Evolutionary conservation across 2,888 invertebrate species (phyloP), one percentile per base, ranked within the genome.

Genomic region (Leucania comma): DNA sequence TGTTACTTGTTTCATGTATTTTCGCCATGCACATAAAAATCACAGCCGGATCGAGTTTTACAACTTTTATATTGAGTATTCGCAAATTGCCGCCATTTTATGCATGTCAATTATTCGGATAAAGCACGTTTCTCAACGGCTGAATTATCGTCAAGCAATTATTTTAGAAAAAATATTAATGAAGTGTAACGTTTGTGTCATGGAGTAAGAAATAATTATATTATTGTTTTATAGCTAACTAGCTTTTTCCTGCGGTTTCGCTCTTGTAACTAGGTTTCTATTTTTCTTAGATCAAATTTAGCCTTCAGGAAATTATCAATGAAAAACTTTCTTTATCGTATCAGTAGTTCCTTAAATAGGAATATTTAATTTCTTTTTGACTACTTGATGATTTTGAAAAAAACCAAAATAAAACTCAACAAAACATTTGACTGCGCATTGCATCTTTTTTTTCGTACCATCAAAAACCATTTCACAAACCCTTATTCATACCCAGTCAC

Each of bases 401-500:
- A 72, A 70, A 68, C n/a, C n/a, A n/a, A n/a, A n/a, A n/a, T n/a
- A 66, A 54, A 71, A 10, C 61, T 61, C 42, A 53, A 51, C 67
- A 56, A 62, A 29, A 58, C 12, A 5, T n/a, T n/a, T 38, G 24
- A 12, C 17, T 5, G 24, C 17, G 54, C 61, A 42, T 17, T 42
- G 42, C 61, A 51, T 72, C 62, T 42, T 17, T 54, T 48, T 59
- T 62, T n/a, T 48, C 29, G 9, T 12, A 48, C 24, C 51, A 42
- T 53, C 53, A 63, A 59, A 71, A 72, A 64, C 9, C 24, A 32
- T 70, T 68, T 74, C 22, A 70, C 63, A 63, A 69, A 75, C 58
- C 42, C 58, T 5, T 53, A 59, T 42, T 50, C 57, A 29, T 66
- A 72, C 89, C 90, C 83, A 88, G 89, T 92, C 85, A 91, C 92